These are phyloP conservation scores for Neoitamus cyanurus DNA, from an alignment of 2,888 invertebrate genomes.

Conservation along the genomic window DNA sequence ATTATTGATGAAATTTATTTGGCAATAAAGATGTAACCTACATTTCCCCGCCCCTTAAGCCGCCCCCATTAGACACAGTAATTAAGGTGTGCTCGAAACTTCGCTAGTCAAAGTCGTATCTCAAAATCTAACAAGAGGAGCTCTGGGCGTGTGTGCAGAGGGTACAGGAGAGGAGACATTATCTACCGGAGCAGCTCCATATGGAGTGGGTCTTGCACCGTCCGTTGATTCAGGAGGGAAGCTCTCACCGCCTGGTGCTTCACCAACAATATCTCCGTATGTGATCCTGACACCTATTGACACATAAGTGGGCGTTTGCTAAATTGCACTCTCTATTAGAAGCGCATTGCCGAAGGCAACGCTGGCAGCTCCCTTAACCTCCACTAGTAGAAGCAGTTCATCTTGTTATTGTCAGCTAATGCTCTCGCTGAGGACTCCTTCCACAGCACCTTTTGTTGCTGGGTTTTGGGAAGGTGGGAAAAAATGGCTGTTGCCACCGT, in stretches of 20 bases:
- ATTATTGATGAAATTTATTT: not conserved
- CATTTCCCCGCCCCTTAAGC: not conserved
- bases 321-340: slow-evolving; percentile 44
- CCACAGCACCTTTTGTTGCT: not conserved
- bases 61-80: not conserved
- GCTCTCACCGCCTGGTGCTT: not conserved
- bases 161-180: not conserved
- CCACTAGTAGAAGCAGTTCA: slow-evolving; percentile 4
- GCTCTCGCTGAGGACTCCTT: not conserved
- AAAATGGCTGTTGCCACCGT: not conserved
- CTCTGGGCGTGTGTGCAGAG: not conserved
- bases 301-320: slow-evolving; percentile 50
- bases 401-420: slow-evolving; percentile 33
- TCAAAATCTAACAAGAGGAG: not conserved
- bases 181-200: not conserved
- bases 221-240: no score
- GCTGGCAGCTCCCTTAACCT: not conserved
- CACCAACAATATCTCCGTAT: slow-evolving; percentile 26
- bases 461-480: not conserved
- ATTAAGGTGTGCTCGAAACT: slow-evolving; percentile 7
- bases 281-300: slow-evolving; percentile 50
- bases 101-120: slow-evolving; percentile 1
- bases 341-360: slow-evolving; percentile 26
- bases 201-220: not conserved
- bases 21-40: not conserved